Evolutionary conservation across 1,140 invertebrate species (phyloP), one percentile per base, ranked within the genome.

Genomic region (Physella acuta): DNA sequence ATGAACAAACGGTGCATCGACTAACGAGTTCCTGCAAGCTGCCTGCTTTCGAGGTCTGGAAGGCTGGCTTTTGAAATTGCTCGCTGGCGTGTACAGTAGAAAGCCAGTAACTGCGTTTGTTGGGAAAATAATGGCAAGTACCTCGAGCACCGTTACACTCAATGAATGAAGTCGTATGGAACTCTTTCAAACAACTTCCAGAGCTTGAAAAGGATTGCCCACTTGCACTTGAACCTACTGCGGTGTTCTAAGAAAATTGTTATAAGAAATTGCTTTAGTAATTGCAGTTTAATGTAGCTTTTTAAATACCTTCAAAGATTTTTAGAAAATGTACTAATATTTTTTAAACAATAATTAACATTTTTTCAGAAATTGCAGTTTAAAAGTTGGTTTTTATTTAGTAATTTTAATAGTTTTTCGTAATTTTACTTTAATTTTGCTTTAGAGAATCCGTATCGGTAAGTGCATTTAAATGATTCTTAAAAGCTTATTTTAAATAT

Each of bases 61-160:
- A 90, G 74, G 90, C 87, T 4, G 97, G 97, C 79, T 86, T 89
- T 74, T 85, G 78, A 86, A 99, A 99, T 71, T 94, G 88, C 65
- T 88, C 82, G 51, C 91, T 89, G 53, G 68, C 64, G 76, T 98
- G 94, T 74, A 99, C 93, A 1, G 94, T 97, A 31, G 95, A 92
- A 79, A 99, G 87, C 97, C 97, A 99, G 89, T 99, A 99, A 84
- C 94, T 97, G 81, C 95, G 92, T 87, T 96, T 94, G 80, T 98
- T 98, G 58, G 95, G 91, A 83, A 95, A 99, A 84, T 97, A 97
- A 81, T 97, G 93, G 85, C 97, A 99, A 52, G 91, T 92, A 72
- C 94, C 97, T 81, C 92, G 90, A 71, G 90, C 91, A 52, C 94
- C 94, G 81, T 94, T 95, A 82, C 95, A 98, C 85, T 98, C 95